These are phyloP conservation scores for Drosophila ezoana DNA, from an alignment of 2,888 invertebrate genomes.

Conservation along the genomic window DNA sequence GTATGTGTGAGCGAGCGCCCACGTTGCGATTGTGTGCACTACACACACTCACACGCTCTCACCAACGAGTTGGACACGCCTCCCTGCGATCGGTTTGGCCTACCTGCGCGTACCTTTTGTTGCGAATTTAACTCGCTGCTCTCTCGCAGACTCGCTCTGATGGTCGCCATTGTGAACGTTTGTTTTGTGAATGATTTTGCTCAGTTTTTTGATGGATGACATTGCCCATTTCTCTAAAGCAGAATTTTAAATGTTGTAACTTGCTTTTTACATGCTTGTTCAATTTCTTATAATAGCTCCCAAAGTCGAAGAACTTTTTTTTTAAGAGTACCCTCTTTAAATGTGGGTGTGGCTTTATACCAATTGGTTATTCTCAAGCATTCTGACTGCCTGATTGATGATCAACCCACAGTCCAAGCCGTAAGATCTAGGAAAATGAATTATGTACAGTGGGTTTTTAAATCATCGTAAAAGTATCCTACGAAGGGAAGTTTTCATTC, in stretches of 20 bases:
- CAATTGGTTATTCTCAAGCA: no score
- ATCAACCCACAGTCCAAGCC: no score
- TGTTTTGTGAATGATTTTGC: conserved; percentile 18
- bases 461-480: no score
- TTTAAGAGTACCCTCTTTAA: no score
- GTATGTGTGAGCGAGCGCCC: conserved; percentile 27
- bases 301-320: no score
- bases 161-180: conserved; percentile 60
- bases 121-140: conserved; percentile 57
- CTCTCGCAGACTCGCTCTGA: conserved; percentile 38
- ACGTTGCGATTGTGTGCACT: conserved; percentile 16
- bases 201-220: not conserved
- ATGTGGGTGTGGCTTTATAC: no score
- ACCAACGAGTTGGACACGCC: conserved; percentile 69
- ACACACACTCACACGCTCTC: conserved; percentile 23
- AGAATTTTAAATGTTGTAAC: not conserved
- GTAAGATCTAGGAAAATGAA: no score
- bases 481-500: no score
- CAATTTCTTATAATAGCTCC: no score
- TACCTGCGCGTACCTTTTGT: conserved; percentile 72
- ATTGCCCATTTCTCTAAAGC: not conserved
- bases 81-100: conserved; percentile 56
- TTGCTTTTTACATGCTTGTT: no score
- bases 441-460: no score
- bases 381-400: no score